Conservation (phyloP, 2,888 invertebrate species). For the Coelopa pilipes region DNA sequence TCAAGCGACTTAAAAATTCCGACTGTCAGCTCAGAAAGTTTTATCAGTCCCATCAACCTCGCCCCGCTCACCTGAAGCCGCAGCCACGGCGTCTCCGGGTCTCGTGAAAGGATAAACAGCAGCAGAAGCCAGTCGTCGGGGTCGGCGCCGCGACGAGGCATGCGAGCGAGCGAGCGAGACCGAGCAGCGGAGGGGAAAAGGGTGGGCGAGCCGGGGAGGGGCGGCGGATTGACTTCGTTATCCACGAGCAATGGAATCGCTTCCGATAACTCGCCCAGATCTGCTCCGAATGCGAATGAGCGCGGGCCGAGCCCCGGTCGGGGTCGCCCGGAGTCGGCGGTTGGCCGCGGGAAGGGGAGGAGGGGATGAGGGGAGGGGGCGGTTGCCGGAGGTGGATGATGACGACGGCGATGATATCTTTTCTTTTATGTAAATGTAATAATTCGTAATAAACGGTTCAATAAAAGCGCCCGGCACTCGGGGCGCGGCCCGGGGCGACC, state of each 20-base stretch:
- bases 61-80: too few relatives aligned
- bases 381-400: constrained; percentile 5
- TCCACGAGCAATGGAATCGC: constrained; percentile 35
- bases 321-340: background rate
- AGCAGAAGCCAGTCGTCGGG: background rate
- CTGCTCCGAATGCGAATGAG: constrained; percentile 36
- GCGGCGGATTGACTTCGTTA: constrained; percentile 35
- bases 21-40: too few relatives aligned
- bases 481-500: background rate
- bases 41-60: background rate
- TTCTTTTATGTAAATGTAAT: constrained; percentile 45
- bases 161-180: too few relatives aligned
- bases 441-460: constrained; percentile 44
- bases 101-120: constrained; percentile 12
- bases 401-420: constrained; percentile 35
- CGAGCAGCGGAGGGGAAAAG: background rate
- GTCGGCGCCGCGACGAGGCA: too few relatives aligned
- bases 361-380: background rate
- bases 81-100: background rate
- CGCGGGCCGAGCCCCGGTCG: too few relatives aligned
- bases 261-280: constrained; percentile 40
- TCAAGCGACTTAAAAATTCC: too few relatives aligned
- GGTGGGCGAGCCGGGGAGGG: too few relatives aligned
- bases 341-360: background rate
- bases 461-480: constrained; percentile 36